Evolutionary conservation across 2,113 vertebrate genomes (phyloP).

Genomic region (Amphiprion percula): DNA sequence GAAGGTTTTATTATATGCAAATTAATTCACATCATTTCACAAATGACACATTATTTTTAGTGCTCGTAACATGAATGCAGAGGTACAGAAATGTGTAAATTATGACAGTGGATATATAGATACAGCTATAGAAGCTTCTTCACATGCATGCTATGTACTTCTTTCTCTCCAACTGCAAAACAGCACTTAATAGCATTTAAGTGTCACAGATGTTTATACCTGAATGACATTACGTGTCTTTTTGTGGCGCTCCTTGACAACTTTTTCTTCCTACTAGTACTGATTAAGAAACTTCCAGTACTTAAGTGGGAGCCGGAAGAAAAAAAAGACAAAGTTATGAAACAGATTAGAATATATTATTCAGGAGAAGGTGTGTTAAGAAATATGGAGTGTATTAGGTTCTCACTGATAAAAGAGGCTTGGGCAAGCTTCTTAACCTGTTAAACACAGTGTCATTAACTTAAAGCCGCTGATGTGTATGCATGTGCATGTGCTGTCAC

Average conservation of each 20-base stretch:
- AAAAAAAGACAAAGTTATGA: conserved; percentile 50
- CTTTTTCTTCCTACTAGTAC: conserved; percentile 31
- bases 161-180: not conserved
- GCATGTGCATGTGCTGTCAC: conserved; percentile 26
- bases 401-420: conserved; percentile 64
- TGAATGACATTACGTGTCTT: not conserved
- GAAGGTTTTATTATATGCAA: not conserved
- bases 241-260: conserved; percentile 31
- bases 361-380: conserved; percentile 39
- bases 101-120: not conserved
- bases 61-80: not conserved
- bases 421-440: conserved; percentile 35
- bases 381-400: conserved; percentile 56
- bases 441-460: conserved; percentile 61
- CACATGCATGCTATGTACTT: not conserved
- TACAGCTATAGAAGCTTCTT: not conserved
- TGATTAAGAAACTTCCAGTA: conserved; percentile 53
- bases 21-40: not conserved
- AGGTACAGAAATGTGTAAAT: not conserved
- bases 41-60: conserved; percentile 5
- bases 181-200: not conserved
- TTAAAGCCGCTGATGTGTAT: conserved; percentile 19
- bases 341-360: conserved; percentile 66
- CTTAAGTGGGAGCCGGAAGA: conserved; percentile 43
- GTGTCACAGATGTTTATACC: not conserved